Percentiles rank a stretch among this genome's conserved stretches.
These are phyloP conservation scores for Stenotaenia linearis DNA, from an alignment of 2,888 invertebrate species.

Conservation along the genomic window DNA sequence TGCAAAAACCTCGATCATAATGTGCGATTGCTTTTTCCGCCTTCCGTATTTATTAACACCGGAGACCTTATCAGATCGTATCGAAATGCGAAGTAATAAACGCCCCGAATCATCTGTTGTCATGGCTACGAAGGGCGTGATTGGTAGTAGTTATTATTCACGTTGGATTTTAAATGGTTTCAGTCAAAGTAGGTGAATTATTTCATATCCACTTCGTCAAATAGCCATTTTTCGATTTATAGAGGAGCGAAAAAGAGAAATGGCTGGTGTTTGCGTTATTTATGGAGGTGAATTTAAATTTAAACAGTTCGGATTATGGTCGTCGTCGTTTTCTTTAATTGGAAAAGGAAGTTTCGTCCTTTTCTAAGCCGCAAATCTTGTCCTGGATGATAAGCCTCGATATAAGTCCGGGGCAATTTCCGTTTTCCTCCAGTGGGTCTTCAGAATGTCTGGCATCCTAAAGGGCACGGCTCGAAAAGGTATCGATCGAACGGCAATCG, in stretches of 20 bases:
- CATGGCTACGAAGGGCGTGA: background rate
- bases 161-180: background rate
- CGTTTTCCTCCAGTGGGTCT: background rate
- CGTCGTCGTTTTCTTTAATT: constrained; percentile 4
- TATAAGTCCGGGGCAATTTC: constrained; percentile 8
- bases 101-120: constrained; percentile 1
- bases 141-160: background rate
- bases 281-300: background rate
- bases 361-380: constrained; percentile 12
- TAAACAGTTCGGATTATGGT: background rate
- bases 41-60: background rate
- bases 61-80: background rate
- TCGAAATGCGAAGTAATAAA: constrained; percentile 1
- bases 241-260: background rate
- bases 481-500: background rate
- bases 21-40: constrained; percentile 10
- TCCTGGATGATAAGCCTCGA: background rate
- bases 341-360: constrained; percentile 3
- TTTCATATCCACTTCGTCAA: background rate
- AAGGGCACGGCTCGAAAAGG: background rate
- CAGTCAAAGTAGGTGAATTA: background rate
- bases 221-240: background rate
- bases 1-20: background rate
- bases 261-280: too few species aligned
- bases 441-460: background rate